A percentile compares a stretch with the other conserved stretches of the same genome.
Conservation (phyloP, 2,888 invertebrate species). For the Hyppa rectilinea region DNA sequence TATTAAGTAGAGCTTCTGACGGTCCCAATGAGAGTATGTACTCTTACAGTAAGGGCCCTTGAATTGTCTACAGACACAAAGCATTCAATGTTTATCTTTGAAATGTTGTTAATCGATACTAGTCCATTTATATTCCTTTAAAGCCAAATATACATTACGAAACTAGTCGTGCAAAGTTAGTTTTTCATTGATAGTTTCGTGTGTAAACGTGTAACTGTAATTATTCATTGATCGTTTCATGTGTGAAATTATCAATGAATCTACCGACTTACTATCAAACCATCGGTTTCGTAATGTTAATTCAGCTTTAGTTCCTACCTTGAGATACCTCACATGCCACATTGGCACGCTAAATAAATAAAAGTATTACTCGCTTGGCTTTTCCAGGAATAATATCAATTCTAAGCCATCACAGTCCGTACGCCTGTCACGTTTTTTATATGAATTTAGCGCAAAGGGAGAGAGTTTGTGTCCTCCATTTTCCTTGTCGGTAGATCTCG, state of each 20-base stretch:
- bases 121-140: background rate
- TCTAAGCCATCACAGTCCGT: conserved; percentile 63
- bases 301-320: no score
- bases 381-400: conserved; percentile 39
- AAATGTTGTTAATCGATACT: no score
- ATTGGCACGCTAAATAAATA: background rate
- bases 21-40: no score
- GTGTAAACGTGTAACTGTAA: no score
- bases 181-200: no score
- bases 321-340: background rate
- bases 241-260: no score
- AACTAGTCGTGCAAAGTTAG: no score
- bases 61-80: background rate
- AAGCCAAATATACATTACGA: no score
- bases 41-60: background rate
- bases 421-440: conserved; percentile 81
- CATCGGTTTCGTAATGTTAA: no score
- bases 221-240: no score
- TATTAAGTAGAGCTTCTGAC: background rate
- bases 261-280: no score
- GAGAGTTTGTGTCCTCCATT: conserved; percentile 72
- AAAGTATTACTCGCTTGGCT: conserved; percentile 13
- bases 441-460: conserved; percentile 79
- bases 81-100: background rate
- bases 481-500: conserved; percentile 76